Evolutionary conservation across 2,797 vertebrate species (phyloP).

Genomic region (Syngnathus acus): DNA sequence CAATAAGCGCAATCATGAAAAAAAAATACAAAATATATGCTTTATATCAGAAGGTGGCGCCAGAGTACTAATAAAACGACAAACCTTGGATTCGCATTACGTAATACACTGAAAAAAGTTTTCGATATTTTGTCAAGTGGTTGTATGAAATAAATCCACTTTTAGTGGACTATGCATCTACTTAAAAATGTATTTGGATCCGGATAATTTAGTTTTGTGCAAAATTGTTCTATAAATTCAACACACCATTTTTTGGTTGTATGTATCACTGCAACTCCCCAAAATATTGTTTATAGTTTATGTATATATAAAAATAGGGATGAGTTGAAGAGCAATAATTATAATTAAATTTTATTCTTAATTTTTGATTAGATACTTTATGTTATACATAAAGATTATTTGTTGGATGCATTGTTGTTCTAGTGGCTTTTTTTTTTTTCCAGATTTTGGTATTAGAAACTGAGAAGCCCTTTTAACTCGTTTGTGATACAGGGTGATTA

Average conservation of each 20-base stretch:
- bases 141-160: too few relatives aligned
- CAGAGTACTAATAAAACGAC: constrained; percentile 28
- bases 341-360: not conserved
- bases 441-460: not conserved
- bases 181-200: too few relatives aligned
- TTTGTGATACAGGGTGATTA: not conserved
- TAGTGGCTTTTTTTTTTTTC: not conserved
- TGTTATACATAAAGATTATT: not conserved
- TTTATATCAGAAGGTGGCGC: constrained; percentile 40
- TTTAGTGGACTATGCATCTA: too few relatives aligned
- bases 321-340: not conserved
- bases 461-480: not conserved
- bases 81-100: not conserved
- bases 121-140: too few relatives aligned
- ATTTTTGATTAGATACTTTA: not conserved
- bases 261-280: not conserved
- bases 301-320: too few relatives aligned
- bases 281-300: too few relatives aligned
- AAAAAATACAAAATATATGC: constrained; percentile 2
- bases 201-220: too few relatives aligned
- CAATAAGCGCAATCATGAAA: too few relatives aligned
- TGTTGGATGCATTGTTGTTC: not conserved
- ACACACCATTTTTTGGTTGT: too few relatives aligned
- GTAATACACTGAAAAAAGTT: too few relatives aligned
- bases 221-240: too few relatives aligned